Evolutionary conservation across 92 coral and sea anemone genomes (phyloP).

Genomic region (Epizoanthus scotinus): DNA sequence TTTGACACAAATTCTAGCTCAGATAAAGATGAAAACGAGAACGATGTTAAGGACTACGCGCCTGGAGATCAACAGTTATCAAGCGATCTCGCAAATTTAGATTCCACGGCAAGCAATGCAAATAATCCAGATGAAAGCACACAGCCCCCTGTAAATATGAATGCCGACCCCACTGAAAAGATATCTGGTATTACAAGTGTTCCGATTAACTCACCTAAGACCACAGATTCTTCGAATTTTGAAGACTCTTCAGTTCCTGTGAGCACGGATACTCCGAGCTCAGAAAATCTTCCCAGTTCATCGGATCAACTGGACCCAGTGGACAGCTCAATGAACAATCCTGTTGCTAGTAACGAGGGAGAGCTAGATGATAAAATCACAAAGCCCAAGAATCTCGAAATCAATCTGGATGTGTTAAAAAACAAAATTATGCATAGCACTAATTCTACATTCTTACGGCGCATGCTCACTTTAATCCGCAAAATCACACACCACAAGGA

Average conservation of each 20-base stretch:
- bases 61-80: background rate
- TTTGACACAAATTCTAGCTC: background rate
- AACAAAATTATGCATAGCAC: constrained; percentile 77
- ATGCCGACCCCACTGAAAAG: background rate
- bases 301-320: constrained; percentile 25
- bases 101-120: constrained; percentile 1
- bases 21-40: background rate
- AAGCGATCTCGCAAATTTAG: constrained; percentile 10
- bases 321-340: background rate
- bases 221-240: background rate
- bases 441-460: constrained; percentile 71
- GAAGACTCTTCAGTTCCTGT: background rate
- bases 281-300: constrained; percentile 5
- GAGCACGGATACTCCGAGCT: constrained; percentile 1
- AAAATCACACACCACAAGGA: constrained; percentile 90
- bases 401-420: constrained; percentile 77
- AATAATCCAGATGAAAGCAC: constrained; percentile 5
- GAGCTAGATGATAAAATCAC: constrained; percentile 9
- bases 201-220: background rate
- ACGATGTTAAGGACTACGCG: background rate
- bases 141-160: background rate
- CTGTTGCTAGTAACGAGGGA: background rate
- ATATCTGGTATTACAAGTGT: constrained; percentile 22
- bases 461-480: constrained; percentile 79
- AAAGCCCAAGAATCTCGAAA: constrained; percentile 37